These are phyloP conservation scores for Clarias laeviceps DNA, from an alignment of 2,797 vertebrate genomes.

Conservation along the genomic window DNA sequence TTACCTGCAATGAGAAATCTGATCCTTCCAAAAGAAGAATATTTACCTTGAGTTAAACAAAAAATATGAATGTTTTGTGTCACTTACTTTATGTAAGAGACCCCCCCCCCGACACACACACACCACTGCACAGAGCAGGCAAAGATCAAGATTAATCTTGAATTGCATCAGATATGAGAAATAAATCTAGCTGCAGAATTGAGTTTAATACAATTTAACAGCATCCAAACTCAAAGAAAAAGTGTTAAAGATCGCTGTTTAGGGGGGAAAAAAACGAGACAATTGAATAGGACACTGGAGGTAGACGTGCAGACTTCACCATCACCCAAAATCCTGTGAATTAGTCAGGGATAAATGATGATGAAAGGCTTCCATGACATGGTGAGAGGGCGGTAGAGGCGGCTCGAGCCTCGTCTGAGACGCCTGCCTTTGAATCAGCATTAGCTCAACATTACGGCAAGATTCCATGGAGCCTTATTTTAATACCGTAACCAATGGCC, in stretches of 20 bases:
- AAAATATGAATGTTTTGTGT: no score
- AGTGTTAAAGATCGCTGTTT: slow-evolving; percentile 43
- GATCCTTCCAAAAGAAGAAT: neutral
- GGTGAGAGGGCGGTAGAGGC: slow-evolving; percentile 53
- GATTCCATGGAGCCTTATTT: slow-evolving; percentile 61
- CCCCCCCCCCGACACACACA: no score
- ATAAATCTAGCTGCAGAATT: slow-evolving; percentile 45
- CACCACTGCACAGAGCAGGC: neutral
- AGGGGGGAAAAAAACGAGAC: neutral
- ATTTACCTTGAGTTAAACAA: neutral
- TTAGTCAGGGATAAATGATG: slow-evolving; percentile 60
- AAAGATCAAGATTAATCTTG: slow-evolving; percentile 1
- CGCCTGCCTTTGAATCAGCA: slow-evolving; percentile 67
- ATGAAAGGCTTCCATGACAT: slow-evolving; percentile 60
- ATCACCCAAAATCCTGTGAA: slow-evolving; percentile 57
- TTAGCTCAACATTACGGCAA: slow-evolving; percentile 59
- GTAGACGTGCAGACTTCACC: slow-evolving; percentile 54
- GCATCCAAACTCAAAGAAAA: slow-evolving; percentile 35
- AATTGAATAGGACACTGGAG: slow-evolving; percentile 52
- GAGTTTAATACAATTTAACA: slow-evolving; percentile 43
- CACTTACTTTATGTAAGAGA: neutral
- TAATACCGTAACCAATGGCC: slow-evolving; percentile 75
- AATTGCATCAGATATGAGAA: slow-evolving; percentile 45
- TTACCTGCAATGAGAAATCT: neutral
- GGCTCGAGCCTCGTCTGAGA: slow-evolving; percentile 59